A percentile compares a stretch with the other conserved stretches of the same genome.
phyloP scores from a whole-genome alignment of 2,888 invertebrate species.

The Amblyjoppa proteus region DNA sequence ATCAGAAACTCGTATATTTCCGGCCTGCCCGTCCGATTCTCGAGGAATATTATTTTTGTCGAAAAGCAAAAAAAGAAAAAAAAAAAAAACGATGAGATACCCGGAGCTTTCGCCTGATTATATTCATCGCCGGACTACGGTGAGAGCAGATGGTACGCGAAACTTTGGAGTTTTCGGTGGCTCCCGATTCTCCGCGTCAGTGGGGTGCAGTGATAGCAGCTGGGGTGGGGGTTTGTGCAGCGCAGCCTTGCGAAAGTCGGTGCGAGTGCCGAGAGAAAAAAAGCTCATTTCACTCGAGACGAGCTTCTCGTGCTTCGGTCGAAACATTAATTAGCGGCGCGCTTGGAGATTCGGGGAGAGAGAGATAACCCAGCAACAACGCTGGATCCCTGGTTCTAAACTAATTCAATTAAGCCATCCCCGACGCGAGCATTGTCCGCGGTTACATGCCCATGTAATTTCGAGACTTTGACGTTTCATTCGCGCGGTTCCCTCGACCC shows the following conservation, averaged over 20 bases:
- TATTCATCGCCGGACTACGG: slow-evolving; percentile 21
- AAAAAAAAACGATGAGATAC: not conserved
- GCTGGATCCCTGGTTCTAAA: slow-evolving; percentile 62
- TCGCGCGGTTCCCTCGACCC: slow-evolving; percentile 13
- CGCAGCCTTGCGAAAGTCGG: not conserved
- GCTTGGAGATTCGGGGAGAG: slow-evolving; percentile 66
- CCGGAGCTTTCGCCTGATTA: slow-evolving; percentile 29
- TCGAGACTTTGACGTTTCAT: slow-evolving; percentile 33
- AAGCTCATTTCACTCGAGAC: slow-evolving; percentile 61
- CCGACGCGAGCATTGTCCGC: slow-evolving; percentile 33
- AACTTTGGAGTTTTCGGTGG: slow-evolving; percentile 11
- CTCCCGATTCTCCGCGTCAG: not conserved
- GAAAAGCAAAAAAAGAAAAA: not conserved
- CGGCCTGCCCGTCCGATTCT: slow-evolving; percentile 38
- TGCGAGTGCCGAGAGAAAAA: slow-evolving; percentile 44
- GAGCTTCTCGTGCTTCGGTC: slow-evolving; percentile 53
- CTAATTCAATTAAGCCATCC: slow-evolving; percentile 75
- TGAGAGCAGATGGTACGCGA: slow-evolving; percentile 35
- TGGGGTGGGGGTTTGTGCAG: no score
- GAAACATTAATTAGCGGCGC: slow-evolving; percentile 74
- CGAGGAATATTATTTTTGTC: not conserved
- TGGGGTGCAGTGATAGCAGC: not conserved
- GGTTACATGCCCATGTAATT: slow-evolving; percentile 60
- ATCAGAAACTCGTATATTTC: slow-evolving; percentile 28
- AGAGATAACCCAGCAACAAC: slow-evolving; percentile 47